Conservation (phyloP, 2,888 invertebrate species). For the Zele albiditarsus region DNA sequence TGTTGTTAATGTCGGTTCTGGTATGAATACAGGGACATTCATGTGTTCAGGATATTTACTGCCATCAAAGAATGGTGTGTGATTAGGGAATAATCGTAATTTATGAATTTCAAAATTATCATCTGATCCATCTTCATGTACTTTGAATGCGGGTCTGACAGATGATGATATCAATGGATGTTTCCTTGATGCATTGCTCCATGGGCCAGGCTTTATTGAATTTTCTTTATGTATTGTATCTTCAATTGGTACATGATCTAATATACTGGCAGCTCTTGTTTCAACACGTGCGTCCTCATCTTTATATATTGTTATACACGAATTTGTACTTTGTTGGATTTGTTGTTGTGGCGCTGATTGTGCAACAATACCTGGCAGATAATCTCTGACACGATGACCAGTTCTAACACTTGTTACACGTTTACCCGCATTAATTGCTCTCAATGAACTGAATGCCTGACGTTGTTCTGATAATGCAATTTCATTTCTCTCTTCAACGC, state of each 20-base stretch:
- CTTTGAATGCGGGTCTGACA: slow-evolving; percentile 74
- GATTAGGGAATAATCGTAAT: slow-evolving; percentile 65
- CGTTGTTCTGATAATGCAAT: slow-evolving; percentile 81
- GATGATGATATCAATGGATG: slow-evolving; percentile 64
- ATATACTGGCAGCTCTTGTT: slow-evolving; percentile 74
- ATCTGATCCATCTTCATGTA: slow-evolving; percentile 77
- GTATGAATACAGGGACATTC: slow-evolving; percentile 63
- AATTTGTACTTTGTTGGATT: slow-evolving; percentile 69
- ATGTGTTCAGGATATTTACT: slow-evolving; percentile 62
- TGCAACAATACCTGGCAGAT: slow-evolving; percentile 75
- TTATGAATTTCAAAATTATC: slow-evolving; percentile 60
- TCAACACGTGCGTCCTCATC: slow-evolving; percentile 61
- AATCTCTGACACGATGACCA: slow-evolving; percentile 76
- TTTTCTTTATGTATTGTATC: slow-evolving; percentile 80
- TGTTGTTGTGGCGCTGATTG: slow-evolving; percentile 63
- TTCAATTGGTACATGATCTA: slow-evolving; percentile 76
- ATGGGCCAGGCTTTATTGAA: slow-evolving; percentile 80
- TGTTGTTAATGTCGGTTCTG: slow-evolving; percentile 58
- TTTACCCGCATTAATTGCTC: slow-evolving; percentile 78
- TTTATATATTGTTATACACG: slow-evolving; percentile 76
- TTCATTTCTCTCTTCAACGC: slow-evolving; percentile 74
- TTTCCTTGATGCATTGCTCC: slow-evolving; percentile 75
- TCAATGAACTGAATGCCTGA: slow-evolving; percentile 83
- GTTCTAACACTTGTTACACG: slow-evolving; percentile 76
- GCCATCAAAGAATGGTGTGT: slow-evolving; percentile 64